Base-by-base conservation (phyloP, 2,113 vertebrate species). In the rat (Rattus norvegicus) region DNA sequence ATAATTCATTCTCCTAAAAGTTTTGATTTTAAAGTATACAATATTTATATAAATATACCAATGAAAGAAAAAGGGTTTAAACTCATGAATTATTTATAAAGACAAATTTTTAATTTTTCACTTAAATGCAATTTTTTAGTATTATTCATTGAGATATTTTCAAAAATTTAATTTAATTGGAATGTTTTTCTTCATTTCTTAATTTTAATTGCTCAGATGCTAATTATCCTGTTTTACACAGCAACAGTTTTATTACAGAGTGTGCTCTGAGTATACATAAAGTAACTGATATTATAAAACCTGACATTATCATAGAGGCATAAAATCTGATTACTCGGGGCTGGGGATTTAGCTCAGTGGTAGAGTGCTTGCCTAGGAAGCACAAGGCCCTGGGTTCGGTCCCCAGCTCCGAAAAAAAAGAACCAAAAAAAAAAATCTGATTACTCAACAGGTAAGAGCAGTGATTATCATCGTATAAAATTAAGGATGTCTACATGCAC, bases 151-250 rank as follows among this genome's bases (percentile, higher is more conserved):
- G 84, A 88, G 49, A 52, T 59, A 85, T 59, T 83, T 87, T 36
- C 54, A 43, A 36, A 20, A 87, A 39, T 14, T 73, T 83, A 67
- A 43, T 36, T 92, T 88, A 90, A 83, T 13, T 81, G 67, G 36
- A 13, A 70, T 7, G 28, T 61, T 88, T 54, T 93, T 89, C 56
- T 88, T 70, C 11, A 43, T 63, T 3, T 72, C n/a, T 65, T 85
- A 85, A 12, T 77, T 95, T 91, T 88, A 94, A 89, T 83, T 96
- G 79, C 47, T 52, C 19, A 89, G 39, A 52, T 61, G 28, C 9
- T 95, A 94, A 96, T 73, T 91, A 83, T 81, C 16, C 90, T 72
- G 30, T 86, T 89, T 89, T 83, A 91, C 36, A 94, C 3, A 77
- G 67, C 9, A 91, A 65, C 36, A 61, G 16, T 75, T 77, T 91